Percentiles rank a stretch among this genome's conserved stretches.
These are phyloP conservation scores for Tapera naevia DNA, from an alignment of 2,797 vertebrate species.

Conservation along the genomic window DNA sequence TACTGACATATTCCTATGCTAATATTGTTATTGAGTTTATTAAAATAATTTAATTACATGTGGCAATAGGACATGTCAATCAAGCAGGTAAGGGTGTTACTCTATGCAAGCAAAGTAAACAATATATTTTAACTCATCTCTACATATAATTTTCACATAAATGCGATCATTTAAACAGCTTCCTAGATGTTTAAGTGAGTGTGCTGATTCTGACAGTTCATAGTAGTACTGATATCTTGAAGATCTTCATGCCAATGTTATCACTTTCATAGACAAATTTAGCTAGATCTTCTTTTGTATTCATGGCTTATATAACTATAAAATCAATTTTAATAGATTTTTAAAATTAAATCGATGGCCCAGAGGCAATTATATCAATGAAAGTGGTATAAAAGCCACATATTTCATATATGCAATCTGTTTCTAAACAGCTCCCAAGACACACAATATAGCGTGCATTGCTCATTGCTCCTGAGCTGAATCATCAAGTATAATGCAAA, in stretches of 20 bases:
- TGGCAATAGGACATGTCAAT: not conserved
- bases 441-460: not conserved
- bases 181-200: not conserved
- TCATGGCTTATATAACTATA: constrained; percentile 1
- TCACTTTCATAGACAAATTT: not conserved
- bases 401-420: constrained; percentile 30
- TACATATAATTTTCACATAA: not conserved
- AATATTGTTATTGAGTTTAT: not conserved
- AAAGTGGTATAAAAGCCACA: constrained; percentile 12
- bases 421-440: not conserved
- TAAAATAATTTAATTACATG: not conserved
- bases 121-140: not conserved
- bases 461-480: not conserved
- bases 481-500: constrained; percentile 11
- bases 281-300: not conserved
- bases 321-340: constrained; percentile 33
- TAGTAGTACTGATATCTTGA: not conserved
- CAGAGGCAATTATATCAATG: constrained; percentile 17
- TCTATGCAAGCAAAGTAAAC: not conserved
- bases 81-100: not conserved
- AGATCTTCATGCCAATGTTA: not conserved
- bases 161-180: not conserved
- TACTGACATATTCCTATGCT: not conserved
- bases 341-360: constrained; percentile 21
- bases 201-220: not conserved